phyloP scores from a whole-genome alignment of 2,797 vertebrate genomes.

The Otus scops region DNA sequence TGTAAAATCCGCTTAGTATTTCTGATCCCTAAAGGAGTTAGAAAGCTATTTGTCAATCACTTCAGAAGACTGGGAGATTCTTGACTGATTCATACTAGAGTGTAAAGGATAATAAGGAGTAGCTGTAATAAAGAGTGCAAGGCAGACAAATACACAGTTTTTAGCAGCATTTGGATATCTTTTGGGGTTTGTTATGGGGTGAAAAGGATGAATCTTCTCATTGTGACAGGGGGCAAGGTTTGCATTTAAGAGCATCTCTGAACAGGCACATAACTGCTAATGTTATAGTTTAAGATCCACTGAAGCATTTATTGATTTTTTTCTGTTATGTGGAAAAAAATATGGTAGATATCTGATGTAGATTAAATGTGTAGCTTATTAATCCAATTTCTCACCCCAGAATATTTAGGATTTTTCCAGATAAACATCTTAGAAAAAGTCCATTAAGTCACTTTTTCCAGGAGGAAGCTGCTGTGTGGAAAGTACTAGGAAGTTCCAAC shows the following conservation, averaged over 20 bases:
- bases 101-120: not conserved
- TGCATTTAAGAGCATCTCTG: not conserved
- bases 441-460: not conserved
- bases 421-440: not conserved
- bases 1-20: constrained; percentile 25
- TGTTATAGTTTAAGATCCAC: not conserved
- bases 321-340: not conserved
- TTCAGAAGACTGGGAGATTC: not conserved
- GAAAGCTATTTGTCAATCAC: constrained; percentile 10
- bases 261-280: not conserved
- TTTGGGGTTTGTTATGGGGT: not conserved
- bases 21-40: constrained; percentile 28
- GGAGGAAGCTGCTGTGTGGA: not conserved
- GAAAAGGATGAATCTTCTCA: not conserved
- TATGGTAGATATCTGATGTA: not conserved
- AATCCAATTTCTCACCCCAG: not conserved
- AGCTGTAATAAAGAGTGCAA: not conserved
- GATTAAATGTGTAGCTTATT: not conserved
- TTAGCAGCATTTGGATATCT: not conserved
- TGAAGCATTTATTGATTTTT: not conserved
- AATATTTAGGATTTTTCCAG: not conserved
- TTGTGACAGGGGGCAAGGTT: not conserved
- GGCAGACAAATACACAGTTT: not conserved
- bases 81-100: not conserved
- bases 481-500: constrained; percentile 8